Conservation (phyloP, 2,888 invertebrate genomes). For the Embidobia sp. region DNA sequence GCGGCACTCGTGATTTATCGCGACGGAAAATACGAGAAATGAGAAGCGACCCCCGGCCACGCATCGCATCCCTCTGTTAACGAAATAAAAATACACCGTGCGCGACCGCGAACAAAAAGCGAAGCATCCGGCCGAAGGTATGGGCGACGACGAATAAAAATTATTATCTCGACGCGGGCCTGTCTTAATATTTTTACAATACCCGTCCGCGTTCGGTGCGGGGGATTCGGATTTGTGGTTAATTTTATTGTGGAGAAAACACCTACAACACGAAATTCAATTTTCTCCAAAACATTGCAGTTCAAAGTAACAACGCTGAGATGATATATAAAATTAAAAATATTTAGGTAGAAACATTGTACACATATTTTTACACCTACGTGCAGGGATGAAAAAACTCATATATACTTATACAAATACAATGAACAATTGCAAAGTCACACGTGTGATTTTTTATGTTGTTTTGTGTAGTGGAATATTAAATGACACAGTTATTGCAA, state of each 20-base stretch:
- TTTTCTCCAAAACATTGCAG: constrained; percentile 15
- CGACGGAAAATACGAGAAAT: constrained; percentile 80
- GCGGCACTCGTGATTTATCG: constrained; percentile 78
- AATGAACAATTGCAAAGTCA: too few relatives aligned
- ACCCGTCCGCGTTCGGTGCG: constrained; percentile 39
- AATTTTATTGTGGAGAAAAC: constrained; percentile 15
- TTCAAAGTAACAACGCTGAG: too few relatives aligned
- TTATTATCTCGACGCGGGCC: constrained; percentile 62
- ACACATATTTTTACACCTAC: too few relatives aligned
- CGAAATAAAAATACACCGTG: constrained; percentile 69
- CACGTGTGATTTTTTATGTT: too few relatives aligned
- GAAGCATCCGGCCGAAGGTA: constrained; percentile 61
- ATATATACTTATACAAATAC: too few relatives aligned
- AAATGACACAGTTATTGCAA: too few relatives aligned
- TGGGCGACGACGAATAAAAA: constrained; percentile 63
- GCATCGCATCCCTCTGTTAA: constrained; percentile 69
- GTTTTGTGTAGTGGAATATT: too few relatives aligned
- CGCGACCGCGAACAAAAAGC: constrained; percentile 66
- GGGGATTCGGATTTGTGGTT: constrained; percentile 27
- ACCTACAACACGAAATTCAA: too few relatives aligned
- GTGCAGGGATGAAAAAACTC: background rate
- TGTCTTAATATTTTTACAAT: constrained; percentile 60
- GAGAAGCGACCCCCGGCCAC: constrained; percentile 75
- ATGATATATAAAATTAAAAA: too few relatives aligned
- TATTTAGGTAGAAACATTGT: too few relatives aligned